Conservation (phyloP, 2,113 vertebrate species). For the Himantopus leucocephalus region DNA sequence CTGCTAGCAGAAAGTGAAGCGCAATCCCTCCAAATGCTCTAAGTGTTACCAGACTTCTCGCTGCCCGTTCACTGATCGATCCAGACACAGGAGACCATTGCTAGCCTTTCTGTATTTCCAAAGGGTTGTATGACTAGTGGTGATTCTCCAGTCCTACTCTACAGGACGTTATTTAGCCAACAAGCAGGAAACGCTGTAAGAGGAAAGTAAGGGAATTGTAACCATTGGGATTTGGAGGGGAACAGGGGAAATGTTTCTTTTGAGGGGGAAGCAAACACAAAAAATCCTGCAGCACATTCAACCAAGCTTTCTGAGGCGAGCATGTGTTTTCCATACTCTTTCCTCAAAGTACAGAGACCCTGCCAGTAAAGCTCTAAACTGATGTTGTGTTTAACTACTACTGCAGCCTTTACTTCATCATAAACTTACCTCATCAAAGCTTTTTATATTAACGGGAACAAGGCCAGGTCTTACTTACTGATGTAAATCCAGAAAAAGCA, state of each 20-base stretch:
- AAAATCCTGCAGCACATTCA: not conserved
- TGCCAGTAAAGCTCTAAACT: not conserved
- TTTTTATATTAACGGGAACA: not conserved
- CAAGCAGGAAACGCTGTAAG: not conserved
- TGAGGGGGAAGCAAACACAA: not conserved
- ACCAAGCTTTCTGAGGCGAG: not conserved
- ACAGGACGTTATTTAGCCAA: not conserved
- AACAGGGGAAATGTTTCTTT: not conserved
- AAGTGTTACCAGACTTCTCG: not conserved
- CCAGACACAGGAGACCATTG: not conserved
- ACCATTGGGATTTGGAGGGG: accelerated
- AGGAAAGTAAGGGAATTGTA: not conserved
- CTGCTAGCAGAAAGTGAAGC: not conserved
- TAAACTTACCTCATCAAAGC: not conserved
- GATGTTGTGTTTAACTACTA: not conserved
- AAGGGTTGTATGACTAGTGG: not conserved
- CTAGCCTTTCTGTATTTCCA: not conserved
- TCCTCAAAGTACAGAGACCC: not conserved
- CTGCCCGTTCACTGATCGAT: accelerated
- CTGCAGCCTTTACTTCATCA: not conserved
- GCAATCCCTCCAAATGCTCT: not conserved
- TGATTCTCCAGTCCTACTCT: not conserved
- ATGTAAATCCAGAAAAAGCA: not conserved
- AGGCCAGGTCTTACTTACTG: not conserved
- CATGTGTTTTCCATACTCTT: not conserved